These are phyloP conservation scores for Pungitius pungitius DNA, from an alignment of 2,113 vertebrate species.

Conservation along the genomic window DNA sequence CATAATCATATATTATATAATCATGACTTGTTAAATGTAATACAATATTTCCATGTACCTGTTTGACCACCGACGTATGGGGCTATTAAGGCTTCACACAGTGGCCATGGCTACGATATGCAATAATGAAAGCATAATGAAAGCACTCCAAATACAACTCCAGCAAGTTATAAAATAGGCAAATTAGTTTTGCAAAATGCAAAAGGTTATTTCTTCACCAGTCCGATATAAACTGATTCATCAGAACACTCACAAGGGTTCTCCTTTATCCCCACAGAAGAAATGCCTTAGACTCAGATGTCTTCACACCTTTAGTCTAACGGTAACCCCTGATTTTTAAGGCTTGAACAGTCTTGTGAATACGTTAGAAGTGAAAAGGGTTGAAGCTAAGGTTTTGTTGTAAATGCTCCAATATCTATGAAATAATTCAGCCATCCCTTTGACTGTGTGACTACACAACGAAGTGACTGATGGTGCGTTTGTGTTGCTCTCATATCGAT, in stretches of 20 bases:
- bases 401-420: not conserved
- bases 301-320: not conserved
- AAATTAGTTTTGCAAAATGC: too few species aligned
- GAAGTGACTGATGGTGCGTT: not conserved
- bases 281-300: too few species aligned
- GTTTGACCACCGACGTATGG: not conserved
- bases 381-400: not conserved
- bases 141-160: too few species aligned
- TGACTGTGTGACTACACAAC: not conserved
- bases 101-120: too few species aligned
- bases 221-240: too few species aligned
- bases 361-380: too few species aligned
- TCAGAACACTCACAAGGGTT: too few species aligned
- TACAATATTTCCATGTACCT: not conserved
- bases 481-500: not conserved
- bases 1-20: not conserved
- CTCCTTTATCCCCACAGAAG: too few species aligned
- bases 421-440: not conserved
- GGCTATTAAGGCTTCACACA: not conserved
- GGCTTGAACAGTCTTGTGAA: not conserved
- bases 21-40: not conserved
- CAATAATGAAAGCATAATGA: too few species aligned
- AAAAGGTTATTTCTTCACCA: too few species aligned
- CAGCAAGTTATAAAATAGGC: too few species aligned
- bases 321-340: constrained; percentile 41